Conservation (phyloP, 2,797 vertebrate species). For the Sus cebifrons region DNA sequence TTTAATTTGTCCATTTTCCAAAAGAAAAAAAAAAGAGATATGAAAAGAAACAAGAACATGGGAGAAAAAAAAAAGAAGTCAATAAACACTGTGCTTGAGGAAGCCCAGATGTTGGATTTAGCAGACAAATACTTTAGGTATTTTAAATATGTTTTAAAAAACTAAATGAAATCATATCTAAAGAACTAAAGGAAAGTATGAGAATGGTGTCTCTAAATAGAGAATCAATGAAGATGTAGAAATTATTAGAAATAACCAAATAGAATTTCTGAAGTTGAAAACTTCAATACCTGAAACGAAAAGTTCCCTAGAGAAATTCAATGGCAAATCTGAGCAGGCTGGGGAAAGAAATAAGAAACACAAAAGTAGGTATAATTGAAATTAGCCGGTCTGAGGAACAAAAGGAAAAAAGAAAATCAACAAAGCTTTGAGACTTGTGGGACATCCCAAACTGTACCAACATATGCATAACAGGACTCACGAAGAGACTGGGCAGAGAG, state of each 20-base stretch:
- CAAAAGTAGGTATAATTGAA: neutral
- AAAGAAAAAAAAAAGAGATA: constrained; percentile 9
- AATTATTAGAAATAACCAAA: neutral
- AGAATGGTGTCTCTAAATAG: neutral
- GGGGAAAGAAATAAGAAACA: neutral
- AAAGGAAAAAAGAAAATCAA: neutral
- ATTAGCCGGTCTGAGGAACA: neutral
- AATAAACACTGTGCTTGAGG: neutral
- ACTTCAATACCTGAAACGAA: neutral
- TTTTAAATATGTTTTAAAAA: neutral
- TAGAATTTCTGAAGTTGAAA: constrained; percentile 24
- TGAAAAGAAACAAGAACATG: neutral
- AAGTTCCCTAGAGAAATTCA: neutral
- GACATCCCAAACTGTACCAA: neutral
- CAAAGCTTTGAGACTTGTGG: neutral
- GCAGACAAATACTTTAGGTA: neutral
- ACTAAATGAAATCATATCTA: neutral
- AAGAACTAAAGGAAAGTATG: neutral
- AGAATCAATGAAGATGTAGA: neutral
- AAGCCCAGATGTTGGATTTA: neutral
- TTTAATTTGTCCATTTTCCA: constrained; percentile 13
- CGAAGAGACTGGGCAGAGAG: neutral
- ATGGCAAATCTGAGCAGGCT: neutral
- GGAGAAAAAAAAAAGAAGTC: neutral
- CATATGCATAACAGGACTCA: neutral